Evolutionary conservation across 2,888 invertebrate genomes (phyloP).

Genomic region (Agriotes lineatus): DNA sequence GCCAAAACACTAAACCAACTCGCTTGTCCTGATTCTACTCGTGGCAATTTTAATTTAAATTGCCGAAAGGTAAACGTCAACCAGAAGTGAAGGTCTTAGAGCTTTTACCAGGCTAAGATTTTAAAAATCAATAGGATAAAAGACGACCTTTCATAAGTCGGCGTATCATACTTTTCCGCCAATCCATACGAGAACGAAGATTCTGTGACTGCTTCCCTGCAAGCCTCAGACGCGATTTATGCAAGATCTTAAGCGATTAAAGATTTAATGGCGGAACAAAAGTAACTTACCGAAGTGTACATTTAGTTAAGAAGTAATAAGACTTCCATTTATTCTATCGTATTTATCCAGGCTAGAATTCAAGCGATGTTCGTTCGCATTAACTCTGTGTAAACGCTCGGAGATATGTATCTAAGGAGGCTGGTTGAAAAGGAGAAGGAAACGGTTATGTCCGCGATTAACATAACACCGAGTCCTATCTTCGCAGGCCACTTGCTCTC

Average conservation of each 20-base stretch:
- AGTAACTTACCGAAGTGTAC: constrained; percentile 26
- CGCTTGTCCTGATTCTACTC: no score
- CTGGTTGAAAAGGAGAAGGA: constrained; percentile 44
- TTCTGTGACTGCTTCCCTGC: no score
- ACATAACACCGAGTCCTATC: constrained; percentile 42
- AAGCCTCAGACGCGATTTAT: background rate
- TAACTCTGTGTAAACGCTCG: constrained; percentile 42
- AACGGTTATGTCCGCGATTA: constrained; percentile 45
- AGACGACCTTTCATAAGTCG: no score
- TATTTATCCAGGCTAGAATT: constrained; percentile 39
- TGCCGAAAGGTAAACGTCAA: no score
- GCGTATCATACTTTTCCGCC: no score
- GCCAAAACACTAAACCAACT: no score
- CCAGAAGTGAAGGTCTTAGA: no score
- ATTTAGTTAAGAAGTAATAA: constrained; percentile 33
- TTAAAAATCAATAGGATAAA: no score
- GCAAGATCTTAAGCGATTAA: constrained; percentile 10
- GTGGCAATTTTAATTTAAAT: no score
- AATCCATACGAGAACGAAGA: no score
- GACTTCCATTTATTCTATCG: constrained; percentile 36
- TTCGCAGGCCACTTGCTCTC: constrained; percentile 43
- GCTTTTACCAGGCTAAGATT: no score
- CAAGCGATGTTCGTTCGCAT: constrained; percentile 38
- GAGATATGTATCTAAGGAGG: constrained; percentile 45
- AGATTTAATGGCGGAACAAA: constrained; percentile 15